Base-by-base conservation (phyloP, 1,140 invertebrate genomes). In the Macrotrachela quadricornifera region DNA sequence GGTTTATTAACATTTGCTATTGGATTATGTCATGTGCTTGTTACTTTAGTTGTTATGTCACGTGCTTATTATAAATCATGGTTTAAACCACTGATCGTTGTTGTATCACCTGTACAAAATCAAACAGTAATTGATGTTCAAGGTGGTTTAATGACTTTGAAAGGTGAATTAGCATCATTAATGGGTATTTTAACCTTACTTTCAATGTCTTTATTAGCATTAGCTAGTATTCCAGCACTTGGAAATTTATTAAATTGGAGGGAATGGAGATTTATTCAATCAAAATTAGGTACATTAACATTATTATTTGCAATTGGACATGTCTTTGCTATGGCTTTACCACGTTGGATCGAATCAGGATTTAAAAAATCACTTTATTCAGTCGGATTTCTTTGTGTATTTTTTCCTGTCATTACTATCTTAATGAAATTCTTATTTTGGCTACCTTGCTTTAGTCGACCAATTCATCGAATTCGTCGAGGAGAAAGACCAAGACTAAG, bases 211-310 rank as follows among this genome's bases (percentile, higher is more conserved):
- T 45, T 64, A 15, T 41, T 64, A 10, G 64, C 61, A 38, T 50
- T 62, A 11, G 55, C 62, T 0, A 62, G 64, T 10, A 56, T 67
- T n/a, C 61, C 60, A 6, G 62, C 63, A 13, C 59, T 67, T 9
- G 58, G 58, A 0, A 58, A 60, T 14, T 47, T 54, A 12, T 43
- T 67, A 13, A 65, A 64, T 53, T 65, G 62, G 63, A 46, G 60
- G 10, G 63, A 65, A 47, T 67, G 65, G 65, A 50, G 58, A 12
- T 62, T 61, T 43, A 48, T 64, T 15, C 65, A 67, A 51, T 63
- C 63, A 6, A 56, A 59, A n/a, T 46, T 65, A 8, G 63, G 65
- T 21, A 30, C 21, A 30, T 30, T 30, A 30, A 30, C 21, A 30
- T 30, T 30, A 30, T 30, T 30, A 30, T 30, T 30, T 30, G 21